Conservation (phyloP, 2,113 vertebrate genomes). For the Cyanoliseus patagonus region DNA sequence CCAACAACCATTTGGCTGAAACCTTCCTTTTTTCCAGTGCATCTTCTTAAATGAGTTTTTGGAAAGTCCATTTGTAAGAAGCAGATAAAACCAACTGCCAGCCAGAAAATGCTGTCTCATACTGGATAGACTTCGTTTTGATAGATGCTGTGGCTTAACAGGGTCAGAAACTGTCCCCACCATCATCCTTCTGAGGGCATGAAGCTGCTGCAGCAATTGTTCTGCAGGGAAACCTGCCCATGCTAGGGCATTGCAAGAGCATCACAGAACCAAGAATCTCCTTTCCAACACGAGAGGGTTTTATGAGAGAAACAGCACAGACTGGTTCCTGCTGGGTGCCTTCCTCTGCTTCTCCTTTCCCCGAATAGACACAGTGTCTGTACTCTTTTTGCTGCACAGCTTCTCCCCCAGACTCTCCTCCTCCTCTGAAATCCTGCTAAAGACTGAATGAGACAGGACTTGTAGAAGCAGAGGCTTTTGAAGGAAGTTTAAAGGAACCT, state of each 20-base stretch:
- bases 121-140: rapidly evolving
- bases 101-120: not conserved
- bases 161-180: not conserved
- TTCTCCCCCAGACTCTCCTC: not conserved
- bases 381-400: not conserved
- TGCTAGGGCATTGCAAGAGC: not conserved
- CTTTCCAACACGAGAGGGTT: not conserved
- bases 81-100: not conserved
- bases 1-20: slow-evolving; percentile 28
- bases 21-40: not conserved
- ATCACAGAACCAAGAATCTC: not conserved
- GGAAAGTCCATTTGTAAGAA: not conserved
- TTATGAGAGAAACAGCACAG: not conserved
- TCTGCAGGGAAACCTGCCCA: not conserved
- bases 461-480: not conserved
- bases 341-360: not conserved
- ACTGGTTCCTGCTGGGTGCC: not conserved
- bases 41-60: not conserved
- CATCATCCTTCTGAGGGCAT: not conserved
- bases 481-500: not conserved
- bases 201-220: not conserved
- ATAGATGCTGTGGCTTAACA: not conserved
- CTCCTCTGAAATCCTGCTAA: not conserved
- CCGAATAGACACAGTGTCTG: not conserved
- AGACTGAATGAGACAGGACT: not conserved